A percentile compares a stretch with the other conserved stretches of the same genome.
phyloP scores from a whole-genome alignment of 2,888 invertebrate species.

The Anoplius nigerrimus region DNA sequence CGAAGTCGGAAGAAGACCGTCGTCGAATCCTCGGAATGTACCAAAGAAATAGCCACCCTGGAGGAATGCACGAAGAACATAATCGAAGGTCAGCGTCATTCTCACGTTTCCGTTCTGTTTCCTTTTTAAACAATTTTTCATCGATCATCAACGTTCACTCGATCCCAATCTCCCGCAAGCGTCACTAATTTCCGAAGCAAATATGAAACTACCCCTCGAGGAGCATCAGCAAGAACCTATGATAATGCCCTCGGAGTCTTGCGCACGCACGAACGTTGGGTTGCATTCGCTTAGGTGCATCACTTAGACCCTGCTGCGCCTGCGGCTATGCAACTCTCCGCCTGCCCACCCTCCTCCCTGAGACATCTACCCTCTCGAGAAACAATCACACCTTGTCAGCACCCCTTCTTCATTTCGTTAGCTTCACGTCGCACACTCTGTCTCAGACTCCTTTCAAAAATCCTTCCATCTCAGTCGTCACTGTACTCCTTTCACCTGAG shows the following conservation, averaged over 20 bases:
- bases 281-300: conserved; percentile 52
- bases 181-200: too few relatives aligned
- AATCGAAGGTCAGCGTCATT: conserved; percentile 55
- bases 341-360: background rate
- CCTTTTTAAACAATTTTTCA: too few relatives aligned
- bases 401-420: too few relatives aligned
- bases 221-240: too few relatives aligned
- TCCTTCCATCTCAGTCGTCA: background rate
- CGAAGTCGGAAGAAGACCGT: conserved; percentile 35
- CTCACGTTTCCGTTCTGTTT: background rate
- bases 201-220: too few relatives aligned
- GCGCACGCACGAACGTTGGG: conserved; percentile 33
- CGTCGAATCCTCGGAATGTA: conserved; percentile 52
- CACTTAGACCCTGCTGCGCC: conserved; percentile 17
- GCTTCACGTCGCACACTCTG: too few relatives aligned
- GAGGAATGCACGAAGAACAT: conserved; percentile 63
- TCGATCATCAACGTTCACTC: too few relatives aligned
- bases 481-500: background rate
- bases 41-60: conserved; percentile 54
- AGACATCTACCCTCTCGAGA: too few relatives aligned
- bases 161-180: too few relatives aligned
- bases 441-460: background rate
- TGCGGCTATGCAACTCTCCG: conserved; percentile 25
- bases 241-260: background rate
- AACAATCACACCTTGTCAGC: background rate